phyloP scores from a whole-genome alignment of 2,888 invertebrate genomes.

The Pocota personata region DNA sequence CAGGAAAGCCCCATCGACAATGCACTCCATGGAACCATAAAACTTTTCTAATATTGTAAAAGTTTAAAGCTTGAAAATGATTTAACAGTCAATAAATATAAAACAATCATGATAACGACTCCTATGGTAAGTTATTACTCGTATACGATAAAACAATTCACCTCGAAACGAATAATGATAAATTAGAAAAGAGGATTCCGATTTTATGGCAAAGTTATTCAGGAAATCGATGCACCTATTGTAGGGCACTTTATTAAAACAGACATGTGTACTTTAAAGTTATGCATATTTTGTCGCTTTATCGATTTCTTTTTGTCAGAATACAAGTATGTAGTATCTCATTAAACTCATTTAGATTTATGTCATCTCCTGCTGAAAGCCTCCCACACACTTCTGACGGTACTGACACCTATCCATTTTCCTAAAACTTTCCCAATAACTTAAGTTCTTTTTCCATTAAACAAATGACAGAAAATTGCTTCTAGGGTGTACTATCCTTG shows the following conservation, averaged over 20 bases:
- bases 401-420: neutral
- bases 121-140: neutral
- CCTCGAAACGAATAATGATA: neutral
- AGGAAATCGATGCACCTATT: neutral
- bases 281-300: neutral
- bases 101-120: neutral
- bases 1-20: neutral
- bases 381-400: neutral
- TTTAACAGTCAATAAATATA: slow-evolving; percentile 8
- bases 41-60: neutral
- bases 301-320: no score
- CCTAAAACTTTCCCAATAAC: neutral
- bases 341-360: no score
- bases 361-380: neutral
- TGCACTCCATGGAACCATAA: neutral
- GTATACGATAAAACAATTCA: neutral
- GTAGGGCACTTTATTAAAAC: neutral
- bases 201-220: slow-evolving; percentile 10
- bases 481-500: neutral
- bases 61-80: neutral
- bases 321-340: no score
- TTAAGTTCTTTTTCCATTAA: neutral
- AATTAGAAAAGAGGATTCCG: neutral
- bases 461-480: neutral
- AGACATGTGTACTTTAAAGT: neutral